Base-by-base conservation (phyloP, 2,797 vertebrate genomes). In the Euphonia xanthogaster region DNA sequence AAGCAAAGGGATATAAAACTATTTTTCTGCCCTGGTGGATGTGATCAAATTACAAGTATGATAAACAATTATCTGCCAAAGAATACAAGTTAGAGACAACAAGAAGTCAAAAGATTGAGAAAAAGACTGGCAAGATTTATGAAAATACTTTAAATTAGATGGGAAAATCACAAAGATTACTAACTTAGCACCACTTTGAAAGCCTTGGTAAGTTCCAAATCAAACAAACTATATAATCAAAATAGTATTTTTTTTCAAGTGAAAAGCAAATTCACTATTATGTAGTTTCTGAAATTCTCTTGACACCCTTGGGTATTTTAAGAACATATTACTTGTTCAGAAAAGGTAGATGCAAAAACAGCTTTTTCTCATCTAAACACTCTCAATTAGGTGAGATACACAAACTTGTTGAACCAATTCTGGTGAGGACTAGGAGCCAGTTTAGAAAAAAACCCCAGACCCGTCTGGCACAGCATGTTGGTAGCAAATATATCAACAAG, bases 31-130 rank as follows among this genome's bases (percentile, higher is more conserved):
- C 86, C 88, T 81, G 54, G 66, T 88, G 51, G 71, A 81, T 15
- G 40, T 28, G 82, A 94, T 96, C 85, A 84, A 35, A 83, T 96
- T 87, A 83, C 93, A 94, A 93, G 47, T 50, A 90, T 22, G 67
- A 93, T 44, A 93, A 94, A 77, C 68, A 89, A 65, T 58, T 94
- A 47, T 62, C 61, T 89, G 92, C 96, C 96, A 96, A 94, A 63
- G 33, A 92, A 87, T 25, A 84, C 81, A 94, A 90, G 40, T 55
- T 45, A 93, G 44, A 91, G 79, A 87, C 48, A 89, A 66, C 25
- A 91, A 67, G 2, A 51, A 74, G n/a, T 61, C 50, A 37, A 75
- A 93, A 93, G 35, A 79, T 7, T 53, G 39, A 91, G 60, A 78
- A 66, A 91, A 87, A 82, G 35, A 58, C 47, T 44, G n/a, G 47